These are phyloP conservation scores for Borostomias antarcticus DNA, from an alignment of 2,797 vertebrate genomes.

Conservation along the genomic window DNA sequence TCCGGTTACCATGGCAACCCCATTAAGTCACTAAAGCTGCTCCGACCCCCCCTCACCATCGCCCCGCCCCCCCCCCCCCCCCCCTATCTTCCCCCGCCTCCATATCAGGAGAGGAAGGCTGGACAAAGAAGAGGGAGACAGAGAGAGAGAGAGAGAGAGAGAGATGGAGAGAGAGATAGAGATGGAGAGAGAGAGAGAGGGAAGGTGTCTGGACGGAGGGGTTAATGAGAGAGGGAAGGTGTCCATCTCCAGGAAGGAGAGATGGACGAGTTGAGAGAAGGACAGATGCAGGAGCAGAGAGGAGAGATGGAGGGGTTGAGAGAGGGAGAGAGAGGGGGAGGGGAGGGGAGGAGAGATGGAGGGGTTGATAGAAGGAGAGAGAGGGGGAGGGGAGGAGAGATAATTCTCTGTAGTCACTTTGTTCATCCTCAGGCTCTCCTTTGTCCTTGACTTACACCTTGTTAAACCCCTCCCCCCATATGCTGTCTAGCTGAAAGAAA, in stretches of 20 bases:
- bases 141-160: constrained; percentile 1
- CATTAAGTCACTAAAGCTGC: constrained; percentile 34
- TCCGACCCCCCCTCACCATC: constrained; percentile 31
- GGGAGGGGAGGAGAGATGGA: neutral
- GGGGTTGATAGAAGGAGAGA: neutral
- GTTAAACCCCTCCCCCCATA: constrained; percentile 6
- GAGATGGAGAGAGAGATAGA: constrained; percentile 8
- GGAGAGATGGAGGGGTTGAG: constrained; percentile 18
- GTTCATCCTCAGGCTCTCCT: constrained; percentile 24
- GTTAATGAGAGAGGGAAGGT: neutral
- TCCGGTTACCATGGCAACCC: constrained; percentile 51
- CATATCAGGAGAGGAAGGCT: constrained; percentile 21
- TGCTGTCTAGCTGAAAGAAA: neutral
- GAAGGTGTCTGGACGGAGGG: constrained; percentile 31
- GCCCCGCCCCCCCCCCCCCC: no score
- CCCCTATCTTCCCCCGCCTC: no score
- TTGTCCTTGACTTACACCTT: constrained; percentile 28
- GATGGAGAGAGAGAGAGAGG: constrained; percentile 19
- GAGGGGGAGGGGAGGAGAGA: neutral
- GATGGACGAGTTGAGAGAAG: no score
- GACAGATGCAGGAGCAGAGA: neutral
- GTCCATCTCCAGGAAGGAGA: no score
- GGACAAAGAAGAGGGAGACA: constrained; percentile 34
- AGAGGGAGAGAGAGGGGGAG: neutral
- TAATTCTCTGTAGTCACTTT: constrained; percentile 20